A percentile compares a stretch with the other conserved stretches of the same genome.
Conservation (phyloP, 2,797 vertebrate genomes). For the Atherinosoma microstoma region DNA sequence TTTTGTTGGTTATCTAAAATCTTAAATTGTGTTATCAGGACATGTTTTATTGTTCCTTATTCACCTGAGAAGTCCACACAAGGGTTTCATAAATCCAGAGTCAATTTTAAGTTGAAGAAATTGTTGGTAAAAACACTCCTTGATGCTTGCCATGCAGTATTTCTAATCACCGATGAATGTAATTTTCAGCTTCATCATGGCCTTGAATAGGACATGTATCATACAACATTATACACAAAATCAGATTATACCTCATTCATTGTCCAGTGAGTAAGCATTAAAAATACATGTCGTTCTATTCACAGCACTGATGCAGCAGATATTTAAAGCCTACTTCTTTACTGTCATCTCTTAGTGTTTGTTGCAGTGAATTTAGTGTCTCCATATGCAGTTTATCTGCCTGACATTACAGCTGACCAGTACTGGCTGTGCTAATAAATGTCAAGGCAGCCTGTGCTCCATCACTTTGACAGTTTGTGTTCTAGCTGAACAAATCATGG, state of each 20-base stretch:
- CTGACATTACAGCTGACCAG: slow-evolving; percentile 63
- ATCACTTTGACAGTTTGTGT: slow-evolving; percentile 51
- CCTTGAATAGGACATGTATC: too few relatives aligned
- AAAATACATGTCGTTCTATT: slow-evolving; percentile 9
- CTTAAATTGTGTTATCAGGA: too few relatives aligned
- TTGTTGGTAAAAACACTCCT: too few relatives aligned
- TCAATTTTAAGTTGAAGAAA: too few relatives aligned
- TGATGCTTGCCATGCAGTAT: too few relatives aligned
- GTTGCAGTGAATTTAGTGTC: slow-evolving; percentile 43
- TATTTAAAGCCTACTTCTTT: slow-evolving; percentile 9
- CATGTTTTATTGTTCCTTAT: too few relatives aligned
- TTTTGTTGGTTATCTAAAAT: too few relatives aligned
- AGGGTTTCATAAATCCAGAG: too few relatives aligned
- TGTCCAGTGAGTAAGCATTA: not conserved
- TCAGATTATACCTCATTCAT: not conserved
- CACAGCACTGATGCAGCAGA: not conserved
- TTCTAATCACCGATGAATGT: too few relatives aligned
- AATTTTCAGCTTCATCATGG: too few relatives aligned
- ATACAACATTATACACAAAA: not conserved
- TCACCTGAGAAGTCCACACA: too few relatives aligned
- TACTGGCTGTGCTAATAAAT: slow-evolving; percentile 62
- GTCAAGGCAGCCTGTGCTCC: slow-evolving; percentile 55
- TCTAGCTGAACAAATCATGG: slow-evolving; percentile 26
- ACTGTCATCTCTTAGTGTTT: slow-evolving; percentile 10
- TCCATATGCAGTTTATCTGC: slow-evolving; percentile 54